A percentile compares a stretch with the other conserved stretches of the same genome.
Evolutionary conservation across 2,888 invertebrate genomes (phyloP).

Genomic region (Arctia plantaginis): DNA sequence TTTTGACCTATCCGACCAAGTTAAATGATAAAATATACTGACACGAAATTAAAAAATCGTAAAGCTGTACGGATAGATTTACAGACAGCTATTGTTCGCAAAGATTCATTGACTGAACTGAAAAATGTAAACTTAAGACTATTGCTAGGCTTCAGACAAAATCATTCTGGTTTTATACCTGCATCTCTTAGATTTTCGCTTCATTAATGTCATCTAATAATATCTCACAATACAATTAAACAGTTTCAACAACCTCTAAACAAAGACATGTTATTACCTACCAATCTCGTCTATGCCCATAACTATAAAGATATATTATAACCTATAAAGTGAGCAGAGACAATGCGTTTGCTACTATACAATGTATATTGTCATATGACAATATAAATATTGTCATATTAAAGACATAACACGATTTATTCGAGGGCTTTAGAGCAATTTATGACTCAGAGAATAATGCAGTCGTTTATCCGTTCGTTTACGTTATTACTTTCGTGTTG

Average conservation of each 20-base stretch:
- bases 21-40: no score
- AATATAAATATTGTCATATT: slow-evolving; percentile 23
- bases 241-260: background rate
- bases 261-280: slow-evolving; percentile 5
- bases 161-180: background rate
- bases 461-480: background rate
- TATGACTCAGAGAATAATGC: slow-evolving; percentile 25
- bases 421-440: slow-evolving; percentile 33
- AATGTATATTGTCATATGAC: slow-evolving; percentile 39
- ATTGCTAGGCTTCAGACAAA: background rate
- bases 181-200: no score
- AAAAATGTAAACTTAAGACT: no score
- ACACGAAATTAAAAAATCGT: no score
- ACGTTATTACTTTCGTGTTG: background rate
- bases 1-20: no score
- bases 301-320: slow-evolving; percentile 30
- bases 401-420: slow-evolving; percentile 20
- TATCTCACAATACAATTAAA: background rate
- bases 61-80: no score
- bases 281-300: slow-evolving; percentile 19
- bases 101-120: no score
- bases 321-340: slow-evolving; percentile 35
- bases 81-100: no score
- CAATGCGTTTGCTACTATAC: slow-evolving; percentile 31
- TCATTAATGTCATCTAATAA: background rate